Base-by-base conservation (phyloP, 2,113 vertebrate genomes). In the Dipodomys stephensi region DNA sequence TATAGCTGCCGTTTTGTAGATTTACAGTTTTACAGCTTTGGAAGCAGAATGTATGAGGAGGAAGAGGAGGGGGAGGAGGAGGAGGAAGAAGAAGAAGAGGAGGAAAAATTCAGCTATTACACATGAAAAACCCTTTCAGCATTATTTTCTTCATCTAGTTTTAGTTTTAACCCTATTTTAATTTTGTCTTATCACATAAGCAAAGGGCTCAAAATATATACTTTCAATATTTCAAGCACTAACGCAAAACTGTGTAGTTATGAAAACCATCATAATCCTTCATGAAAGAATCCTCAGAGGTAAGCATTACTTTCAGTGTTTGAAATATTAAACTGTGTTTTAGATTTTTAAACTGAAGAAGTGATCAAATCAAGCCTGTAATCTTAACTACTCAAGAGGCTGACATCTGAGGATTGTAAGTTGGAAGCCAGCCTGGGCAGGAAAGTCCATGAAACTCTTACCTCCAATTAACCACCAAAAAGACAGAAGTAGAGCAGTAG, bases 161-260 rank as follows among this genome's bases (percentile, higher is more conserved):
- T 85, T 73, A n/a, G 81, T 91, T 92, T 71, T 60, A 85, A 74
- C 7, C 6, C 76, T 78, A 23, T 91, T 91, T 96, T 68, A 13
- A 27, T 64, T 73, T 95, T 87, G 65, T 35, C 5, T 90, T 83
- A 27, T 71, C 73, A 23, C 35, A 6, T 84, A 73, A 76, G 62
- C 60, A 53, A 91, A 90, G 16, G 76, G 3, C 76, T 92, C 62
- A 16, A 62, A 90, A 92, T 68, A 62, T 0, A 44, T 25, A 27
- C 6, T 32, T 81, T 1, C 32, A 25, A 62, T 84, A 93, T 82
- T 91, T 83, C 13, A 82, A 64, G 65, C 25, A 85, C 64, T 39
- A 39, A 39, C 39, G 6, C 80, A 65, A n/a, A 82, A 87, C 77
- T 71, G 9, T 73, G 18, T 83, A 22, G 57, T 83, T 83, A 35